Evolutionary conservation across 2,888 invertebrate genomes (phyloP), one percentile per base, ranked within the genome.

Genomic region (Drymonia ruficornis): DNA sequence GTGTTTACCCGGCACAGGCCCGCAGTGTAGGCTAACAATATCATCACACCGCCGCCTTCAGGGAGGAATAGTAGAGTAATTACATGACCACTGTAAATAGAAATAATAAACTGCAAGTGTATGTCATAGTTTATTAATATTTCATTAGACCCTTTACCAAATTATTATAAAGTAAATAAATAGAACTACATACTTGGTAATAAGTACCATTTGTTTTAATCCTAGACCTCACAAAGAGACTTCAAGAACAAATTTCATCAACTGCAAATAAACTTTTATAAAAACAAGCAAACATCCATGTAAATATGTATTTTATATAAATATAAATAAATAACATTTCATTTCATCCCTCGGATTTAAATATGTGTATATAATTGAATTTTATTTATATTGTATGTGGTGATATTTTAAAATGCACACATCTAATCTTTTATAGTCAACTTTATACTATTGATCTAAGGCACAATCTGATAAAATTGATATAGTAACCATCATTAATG

Each of bases 101-200:
- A 66, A 76, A 73, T 73, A 47, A 47, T 34, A 31, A 12, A 74
- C 58, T 65, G 61, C 49, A 56, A 64, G 60, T 78, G 65, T 80
- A 82, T 87, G 83, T 84, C 88, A 88, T 89, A 89, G 83, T 91
- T 90, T 90, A 90, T 91, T 91, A 88, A 86, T 88, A 89, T 88
- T 89, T 91, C 86, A 91, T 90, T 91, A 92, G 90, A 92, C 92
- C 92, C 92, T 91, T 92, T 92, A 92, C 92, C 92, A 92, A 91
- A 91, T 91, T 90, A 92, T 84, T 85, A 86, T 86, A 90, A 81
- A 88, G 89, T 90, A 91, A 91, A 91, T 91, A 92, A 93, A 92
- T 91, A 91, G 80, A 91, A 87, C 89, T 91, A 91, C 86, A 86
- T 88, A 89, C 80, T 83, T 78, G 86, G 89, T 88, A 89, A 80